Evolutionary conservation across 2,888 invertebrate genomes (phyloP), one percentile per base, ranked within the genome.

Genomic region (Adineta ricciae): DNA sequence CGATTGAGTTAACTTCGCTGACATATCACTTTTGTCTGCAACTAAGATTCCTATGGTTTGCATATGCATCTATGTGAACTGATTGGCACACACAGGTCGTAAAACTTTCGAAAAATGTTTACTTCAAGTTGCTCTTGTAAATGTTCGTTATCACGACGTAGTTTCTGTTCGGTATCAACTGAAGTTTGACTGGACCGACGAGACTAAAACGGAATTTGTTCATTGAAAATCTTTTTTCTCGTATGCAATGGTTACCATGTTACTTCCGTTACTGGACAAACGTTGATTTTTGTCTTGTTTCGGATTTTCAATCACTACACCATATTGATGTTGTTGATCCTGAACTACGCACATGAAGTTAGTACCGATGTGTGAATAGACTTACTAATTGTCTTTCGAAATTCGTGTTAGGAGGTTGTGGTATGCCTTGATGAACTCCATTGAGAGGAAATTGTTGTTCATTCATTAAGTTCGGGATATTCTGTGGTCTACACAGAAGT

Each of bases 31-130:
- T 91, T 96, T 96, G 90, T 96, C 96, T 19, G 94, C 93, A 85
- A 97, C 95, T 72, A 97, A 91, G 87, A 96, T 93, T 88, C 95
- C 94, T 86, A 96, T 94, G 0, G 96, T 94, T 91, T 95, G 94
- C 82, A 94, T 89, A 86, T 90, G 90, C 32, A 90, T n/a, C 78
- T 78, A 78, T 16, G 0, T 24, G 41, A 2, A 78, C 3, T 0
- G 9, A 11, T 78, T 41, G 24, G 11, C 9, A 8, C 27, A 41
- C 38, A n/a, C n/a, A n/a, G n/a, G n/a, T n/a, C n/a, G n/a, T n/a
- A n/a, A n/a, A n/a, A n/a, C n/a, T n/a, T n/a, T n/a, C n/a, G n/a
- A n/a, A 32, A 41, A n/a, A 41, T 78, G n/a, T 41, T 41, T 41
- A 78, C 78, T 78, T 78, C 78, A 38, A 78, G 41, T 24, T 78